phyloP scores from a whole-genome alignment of 2,888 invertebrate genomes.

The Diarsia rubi region DNA sequence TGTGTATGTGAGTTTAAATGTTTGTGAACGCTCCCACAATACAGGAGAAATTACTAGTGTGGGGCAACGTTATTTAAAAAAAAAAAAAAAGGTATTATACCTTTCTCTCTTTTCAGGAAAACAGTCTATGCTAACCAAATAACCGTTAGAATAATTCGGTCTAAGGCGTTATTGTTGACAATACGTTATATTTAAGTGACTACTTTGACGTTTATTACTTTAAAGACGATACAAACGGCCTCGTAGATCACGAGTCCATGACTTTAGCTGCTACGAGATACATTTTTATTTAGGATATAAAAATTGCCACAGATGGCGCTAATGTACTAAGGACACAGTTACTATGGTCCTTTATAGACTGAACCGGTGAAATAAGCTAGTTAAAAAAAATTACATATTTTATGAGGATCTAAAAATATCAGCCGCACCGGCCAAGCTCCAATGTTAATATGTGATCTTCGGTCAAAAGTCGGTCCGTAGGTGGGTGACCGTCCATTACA shows the following conservation, averaged over 20 bases:
- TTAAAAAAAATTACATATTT: not conserved
- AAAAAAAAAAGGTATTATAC: too few relatives aligned
- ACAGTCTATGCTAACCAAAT: not conserved
- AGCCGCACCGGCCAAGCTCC: not conserved
- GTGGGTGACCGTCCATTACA: not conserved
- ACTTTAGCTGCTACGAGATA: slow-evolving; percentile 11
- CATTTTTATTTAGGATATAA: slow-evolving; percentile 4
- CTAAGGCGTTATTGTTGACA: slow-evolving; percentile 17
- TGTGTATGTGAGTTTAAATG: too few relatives aligned
- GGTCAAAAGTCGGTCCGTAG: too few relatives aligned
- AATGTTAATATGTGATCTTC: not conserved
- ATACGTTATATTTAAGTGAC: slow-evolving; percentile 16
- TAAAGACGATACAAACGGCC: slow-evolving; percentile 23
- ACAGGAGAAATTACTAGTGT: too few relatives aligned
- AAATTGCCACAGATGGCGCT: slow-evolving; percentile 2
- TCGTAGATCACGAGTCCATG: slow-evolving; percentile 35
- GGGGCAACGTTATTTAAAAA: too few relatives aligned
- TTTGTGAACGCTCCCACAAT: too few relatives aligned
- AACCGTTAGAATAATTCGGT: not conserved
- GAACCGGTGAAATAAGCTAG: too few relatives aligned
- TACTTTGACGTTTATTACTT: slow-evolving; percentile 24
- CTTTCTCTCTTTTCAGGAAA: not conserved
- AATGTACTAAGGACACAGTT: not conserved
- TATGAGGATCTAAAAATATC: not conserved
- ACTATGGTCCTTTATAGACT: not conserved